Conservation (phyloP, 1,140 invertebrate species). For the Cotesia typhae region DNA sequence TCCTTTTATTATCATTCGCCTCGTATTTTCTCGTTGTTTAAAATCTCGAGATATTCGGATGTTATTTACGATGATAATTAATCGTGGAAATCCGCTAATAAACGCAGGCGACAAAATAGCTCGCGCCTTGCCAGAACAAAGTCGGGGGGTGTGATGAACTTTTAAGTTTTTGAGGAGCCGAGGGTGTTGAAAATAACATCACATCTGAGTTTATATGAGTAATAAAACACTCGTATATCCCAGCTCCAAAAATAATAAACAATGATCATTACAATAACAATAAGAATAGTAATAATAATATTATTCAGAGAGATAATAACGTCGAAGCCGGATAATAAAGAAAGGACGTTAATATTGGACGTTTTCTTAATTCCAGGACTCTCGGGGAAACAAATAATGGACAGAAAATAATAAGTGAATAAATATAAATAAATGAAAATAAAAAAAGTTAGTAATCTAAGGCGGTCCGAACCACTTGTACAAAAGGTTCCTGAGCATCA, state of each 20-base stretch:
- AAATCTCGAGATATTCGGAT: neutral
- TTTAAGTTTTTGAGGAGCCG: slow-evolving; percentile 18
- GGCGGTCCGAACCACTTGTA: neutral
- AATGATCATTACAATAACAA: neutral
- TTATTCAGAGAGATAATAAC: neutral
- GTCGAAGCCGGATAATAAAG: neutral
- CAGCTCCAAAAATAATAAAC: neutral
- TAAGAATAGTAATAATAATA: neutral
- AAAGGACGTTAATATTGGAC: neutral
- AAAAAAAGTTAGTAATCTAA: neutral
- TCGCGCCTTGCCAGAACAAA: neutral
- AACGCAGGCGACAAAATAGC: slow-evolving; percentile 2
- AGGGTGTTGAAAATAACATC: slow-evolving; percentile 1
- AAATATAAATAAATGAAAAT: neutral
- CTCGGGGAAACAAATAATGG: no score
- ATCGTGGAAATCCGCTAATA: slow-evolving; percentile 30
- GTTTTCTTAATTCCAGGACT: no score
- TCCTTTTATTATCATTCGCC: no score
- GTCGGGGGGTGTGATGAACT: slow-evolving; percentile 1
- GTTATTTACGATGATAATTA: slow-evolving; percentile 32
- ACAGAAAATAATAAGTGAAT: neutral
- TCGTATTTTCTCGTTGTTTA: neutral
- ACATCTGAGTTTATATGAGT: slow-evolving; percentile 6
- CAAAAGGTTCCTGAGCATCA: no score
- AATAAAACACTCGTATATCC: neutral